Evolutionary conservation across 1,140 invertebrate genomes (phyloP).

Genomic region (Atta texana): DNA sequence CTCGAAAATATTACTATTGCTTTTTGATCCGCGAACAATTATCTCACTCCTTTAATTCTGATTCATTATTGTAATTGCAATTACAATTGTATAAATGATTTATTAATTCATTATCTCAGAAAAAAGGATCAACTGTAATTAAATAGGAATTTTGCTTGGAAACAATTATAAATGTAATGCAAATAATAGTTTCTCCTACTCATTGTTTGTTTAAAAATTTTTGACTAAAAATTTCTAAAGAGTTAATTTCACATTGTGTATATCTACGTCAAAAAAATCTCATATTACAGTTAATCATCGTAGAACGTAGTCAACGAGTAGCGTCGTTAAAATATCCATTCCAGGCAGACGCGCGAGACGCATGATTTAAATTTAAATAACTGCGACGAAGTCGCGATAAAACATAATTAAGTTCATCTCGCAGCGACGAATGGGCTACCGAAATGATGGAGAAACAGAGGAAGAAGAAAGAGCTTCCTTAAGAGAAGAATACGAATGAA

Average conservation of each 20-base stretch:
- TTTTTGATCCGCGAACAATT: not conserved
- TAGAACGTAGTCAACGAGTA: conserved; percentile 39
- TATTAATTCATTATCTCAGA: not conserved
- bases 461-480: conserved; percentile 35
- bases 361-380: conserved; percentile 81
- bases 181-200: not conserved
- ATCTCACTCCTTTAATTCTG: not conserved
- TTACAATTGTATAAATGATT: not conserved
- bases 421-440: conserved; percentile 64
- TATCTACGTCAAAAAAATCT: not conserved
- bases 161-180: not conserved
- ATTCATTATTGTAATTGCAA: not conserved
- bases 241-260: not conserved
- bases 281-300: conserved; percentile 24
- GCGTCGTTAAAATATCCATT: conserved; percentile 72
- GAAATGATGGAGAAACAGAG: conserved; percentile 61
- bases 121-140: not conserved
- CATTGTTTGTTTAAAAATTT: not conserved
- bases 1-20: conserved; percentile 5
- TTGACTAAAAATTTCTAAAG: not conserved
- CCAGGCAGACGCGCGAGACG: conserved; percentile 35
- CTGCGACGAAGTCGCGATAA: conserved; percentile 80
- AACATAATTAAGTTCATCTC: conserved; percentile 81
- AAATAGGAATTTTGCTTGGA: not conserved
- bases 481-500: conserved; percentile 22